phyloP scores from a whole-genome alignment of 1,140 invertebrate species.

The Acromyrmex charruanus region DNA sequence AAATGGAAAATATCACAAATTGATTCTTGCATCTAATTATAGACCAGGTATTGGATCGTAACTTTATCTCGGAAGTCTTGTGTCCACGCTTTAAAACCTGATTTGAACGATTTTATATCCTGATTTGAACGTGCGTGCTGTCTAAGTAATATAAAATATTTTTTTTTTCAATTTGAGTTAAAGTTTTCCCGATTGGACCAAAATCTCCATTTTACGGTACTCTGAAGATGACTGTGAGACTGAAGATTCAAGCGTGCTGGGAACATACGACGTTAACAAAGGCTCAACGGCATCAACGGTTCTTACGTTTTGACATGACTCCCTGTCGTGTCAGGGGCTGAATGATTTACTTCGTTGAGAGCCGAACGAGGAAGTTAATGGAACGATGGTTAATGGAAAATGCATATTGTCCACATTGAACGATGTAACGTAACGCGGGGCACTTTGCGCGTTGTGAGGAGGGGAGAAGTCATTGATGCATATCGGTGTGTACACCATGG shows the following conservation, averaged over 20 bases:
- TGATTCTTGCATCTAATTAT: too few species aligned
- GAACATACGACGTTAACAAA: background rate
- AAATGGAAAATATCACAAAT: background rate
- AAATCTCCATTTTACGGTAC: too few species aligned
- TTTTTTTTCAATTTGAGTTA: too few species aligned
- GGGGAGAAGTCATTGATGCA: conserved; percentile 28
- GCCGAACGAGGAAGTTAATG: conserved; percentile 17
- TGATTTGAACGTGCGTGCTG: too few species aligned
- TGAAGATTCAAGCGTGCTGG: background rate
- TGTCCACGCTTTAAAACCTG: too few species aligned
- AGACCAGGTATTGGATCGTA: too few species aligned
- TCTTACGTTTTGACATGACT: conserved; percentile 9
- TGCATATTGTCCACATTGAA: conserved; percentile 27
- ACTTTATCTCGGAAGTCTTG: too few species aligned
- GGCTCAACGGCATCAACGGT: conserved; percentile 7
- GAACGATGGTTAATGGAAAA: conserved; percentile 32
- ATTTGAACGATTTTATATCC: too few species aligned
- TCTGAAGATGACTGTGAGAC: background rate
- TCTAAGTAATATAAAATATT: too few species aligned
- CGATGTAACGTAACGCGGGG: background rate
- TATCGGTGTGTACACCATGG: conserved; percentile 10
- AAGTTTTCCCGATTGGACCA: too few species aligned
- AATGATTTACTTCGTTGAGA: conserved; percentile 36
- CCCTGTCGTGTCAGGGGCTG: background rate
- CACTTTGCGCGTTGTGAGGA: background rate